Percentiles rank a stretch among this genome's conserved stretches.
These are phyloP conservation scores for Acleris cristana DNA, from an alignment of 2,888 invertebrate species.

Conservation along the genomic window DNA sequence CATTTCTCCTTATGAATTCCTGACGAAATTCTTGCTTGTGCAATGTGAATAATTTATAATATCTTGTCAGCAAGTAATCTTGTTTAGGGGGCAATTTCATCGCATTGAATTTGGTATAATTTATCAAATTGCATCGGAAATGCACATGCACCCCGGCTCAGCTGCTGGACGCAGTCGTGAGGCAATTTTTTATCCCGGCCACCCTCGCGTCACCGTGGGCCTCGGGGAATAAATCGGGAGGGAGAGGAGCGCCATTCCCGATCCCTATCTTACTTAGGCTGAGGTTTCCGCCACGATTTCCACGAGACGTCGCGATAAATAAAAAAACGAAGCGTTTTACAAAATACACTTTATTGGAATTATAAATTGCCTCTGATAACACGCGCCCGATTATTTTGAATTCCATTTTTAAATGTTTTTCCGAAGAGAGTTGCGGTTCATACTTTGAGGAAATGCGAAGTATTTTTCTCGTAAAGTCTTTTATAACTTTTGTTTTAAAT, in stretches of 20 bases:
- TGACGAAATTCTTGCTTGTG: constrained; percentile 15
- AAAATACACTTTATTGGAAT: constrained; percentile 28
- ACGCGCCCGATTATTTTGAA: constrained; percentile 28
- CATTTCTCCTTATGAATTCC: constrained; percentile 12
- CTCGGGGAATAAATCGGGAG: constrained; percentile 66
- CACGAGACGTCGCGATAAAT: constrained; percentile 48
- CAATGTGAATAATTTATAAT: constrained; percentile 39
- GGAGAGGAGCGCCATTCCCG: constrained; percentile 56
- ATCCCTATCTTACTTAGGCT: constrained; percentile 57
- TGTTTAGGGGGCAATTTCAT: constrained; percentile 64
- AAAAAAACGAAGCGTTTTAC: constrained; percentile 12
- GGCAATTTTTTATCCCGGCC: constrained; percentile 73
- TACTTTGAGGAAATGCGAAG: constrained; percentile 19
- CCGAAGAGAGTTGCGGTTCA: not conserved
- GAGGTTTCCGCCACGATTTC: constrained; percentile 54
- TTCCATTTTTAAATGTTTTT: constrained; percentile 17
- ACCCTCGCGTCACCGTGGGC: constrained; percentile 61
- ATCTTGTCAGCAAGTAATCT: constrained; percentile 53
- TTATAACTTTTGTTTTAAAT: constrained; percentile 12
- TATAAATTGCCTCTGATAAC: constrained; percentile 32
- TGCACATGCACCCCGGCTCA: constrained; percentile 75
- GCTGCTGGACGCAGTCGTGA: constrained; percentile 67
- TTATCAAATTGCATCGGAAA: constrained; percentile 73
- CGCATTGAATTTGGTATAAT: constrained; percentile 72
- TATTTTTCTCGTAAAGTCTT: constrained; percentile 11